phyloP scores from a whole-genome alignment of 2,888 invertebrate species.

The Xanthostigma xanthostigma region DNA sequence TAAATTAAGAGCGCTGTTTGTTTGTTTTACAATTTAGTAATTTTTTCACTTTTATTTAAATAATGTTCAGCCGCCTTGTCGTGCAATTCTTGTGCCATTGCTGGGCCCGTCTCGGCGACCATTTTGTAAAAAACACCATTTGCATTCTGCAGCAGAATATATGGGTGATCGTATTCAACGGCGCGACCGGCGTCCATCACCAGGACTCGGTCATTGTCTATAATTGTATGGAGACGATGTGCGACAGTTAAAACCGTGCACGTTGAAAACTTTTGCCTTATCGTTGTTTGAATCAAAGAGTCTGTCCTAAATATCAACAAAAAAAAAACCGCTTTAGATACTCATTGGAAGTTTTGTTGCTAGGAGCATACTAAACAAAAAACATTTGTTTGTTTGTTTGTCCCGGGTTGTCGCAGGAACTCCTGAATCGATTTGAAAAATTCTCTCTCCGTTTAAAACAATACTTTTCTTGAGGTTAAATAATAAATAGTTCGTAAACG shows the following conservation, averaged over 20 bases:
- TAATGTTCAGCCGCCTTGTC: slow-evolving; percentile 24
- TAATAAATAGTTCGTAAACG: too few species aligned
- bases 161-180: slow-evolving; percentile 65
- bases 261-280: slow-evolving; percentile 58
- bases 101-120: slow-evolving; percentile 48
- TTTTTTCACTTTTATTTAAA: not conserved
- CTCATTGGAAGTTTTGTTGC: too few species aligned
- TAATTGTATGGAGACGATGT: slow-evolving; percentile 81
- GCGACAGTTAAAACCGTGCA: slow-evolving; percentile 87
- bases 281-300: slow-evolving; percentile 69
- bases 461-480: too few species aligned
- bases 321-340: not conserved
- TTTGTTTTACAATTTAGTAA: too few species aligned
- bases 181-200: slow-evolving; percentile 73
- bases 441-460: too few species aligned
- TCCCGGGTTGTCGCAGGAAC: too few species aligned
- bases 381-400: too few species aligned
- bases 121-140: slow-evolving; percentile 45
- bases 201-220: slow-evolving; percentile 80
- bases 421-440: too few species aligned
- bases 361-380: too few species aligned
- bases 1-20: too few species aligned
- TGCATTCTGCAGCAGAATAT: slow-evolving; percentile 40
- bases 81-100: slow-evolving; percentile 24
- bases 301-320: slow-evolving; percentile 51